Conservation (phyloP, 30 jellyfish, hydroid and myxozoan genomes). For the Haliclystus octoradiatus region DNA sequence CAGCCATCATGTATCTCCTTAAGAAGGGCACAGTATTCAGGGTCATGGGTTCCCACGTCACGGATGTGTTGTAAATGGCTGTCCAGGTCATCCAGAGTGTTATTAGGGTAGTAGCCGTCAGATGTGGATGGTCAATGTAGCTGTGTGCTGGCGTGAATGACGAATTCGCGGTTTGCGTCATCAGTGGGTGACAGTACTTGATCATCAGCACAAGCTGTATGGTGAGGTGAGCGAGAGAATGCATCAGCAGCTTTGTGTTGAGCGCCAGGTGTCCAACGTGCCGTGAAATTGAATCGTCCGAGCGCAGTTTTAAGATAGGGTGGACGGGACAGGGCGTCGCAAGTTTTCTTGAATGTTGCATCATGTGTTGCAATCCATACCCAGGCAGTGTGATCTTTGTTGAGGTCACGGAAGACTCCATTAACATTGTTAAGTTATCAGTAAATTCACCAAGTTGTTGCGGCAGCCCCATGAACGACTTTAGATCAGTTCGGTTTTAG, state of each 20-base stretch:
- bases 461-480: neutral
- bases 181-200: neutral
- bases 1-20: neutral
- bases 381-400: too few species aligned
- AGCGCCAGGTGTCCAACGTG: neutral
- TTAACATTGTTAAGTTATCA: neutral
- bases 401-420: too few species aligned
- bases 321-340: too few species aligned
- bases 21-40: neutral
- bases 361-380: too few species aligned
- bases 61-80: neutral
- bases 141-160: neutral
- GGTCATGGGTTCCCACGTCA: neutral
- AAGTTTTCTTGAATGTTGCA: too few species aligned
- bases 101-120: too few species aligned
- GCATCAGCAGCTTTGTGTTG: neutral
- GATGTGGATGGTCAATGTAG: neutral
- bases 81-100: neutral
- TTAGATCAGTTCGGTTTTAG: neutral
- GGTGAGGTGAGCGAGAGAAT: neutral
- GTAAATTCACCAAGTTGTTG: neutral
- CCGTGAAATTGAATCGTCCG: neutral
- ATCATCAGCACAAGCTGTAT: neutral
- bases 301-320: neutral
- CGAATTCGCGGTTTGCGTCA: neutral